These are phyloP conservation scores for Dicyrtoma fusca DNA, from an alignment of 2,888 invertebrate species.

Conservation along the genomic window DNA sequence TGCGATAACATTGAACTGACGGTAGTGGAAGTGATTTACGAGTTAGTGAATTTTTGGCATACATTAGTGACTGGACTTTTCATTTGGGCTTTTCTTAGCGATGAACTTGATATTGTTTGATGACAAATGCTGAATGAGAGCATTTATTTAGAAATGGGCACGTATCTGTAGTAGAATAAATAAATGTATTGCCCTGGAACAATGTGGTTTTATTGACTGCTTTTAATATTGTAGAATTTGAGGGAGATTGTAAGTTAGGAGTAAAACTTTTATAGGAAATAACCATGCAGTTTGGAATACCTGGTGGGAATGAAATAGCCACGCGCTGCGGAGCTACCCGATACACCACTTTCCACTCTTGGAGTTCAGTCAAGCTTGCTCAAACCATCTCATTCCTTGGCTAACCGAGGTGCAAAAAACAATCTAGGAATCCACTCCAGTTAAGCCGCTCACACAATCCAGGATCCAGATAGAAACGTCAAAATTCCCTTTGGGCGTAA, in stretches of 20 bases:
- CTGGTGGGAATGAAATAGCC: conserved; percentile 43
- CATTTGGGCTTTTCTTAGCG: no score
- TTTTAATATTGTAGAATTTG: no score
- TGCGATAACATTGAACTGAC: no score
- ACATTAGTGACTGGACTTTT: no score
- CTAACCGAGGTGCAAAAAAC: conserved; percentile 26
- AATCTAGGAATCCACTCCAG: conserved; percentile 10
- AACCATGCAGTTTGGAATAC: not conserved
- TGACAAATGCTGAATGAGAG: not conserved
- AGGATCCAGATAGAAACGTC: conserved; percentile 3
- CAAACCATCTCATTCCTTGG: not conserved
- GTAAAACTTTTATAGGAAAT: not conserved
- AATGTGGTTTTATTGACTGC: no score
- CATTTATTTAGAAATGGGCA: not conserved
- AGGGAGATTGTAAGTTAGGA: no score
- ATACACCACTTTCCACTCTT: conserved; percentile 16
- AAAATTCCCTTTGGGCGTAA: conserved; percentile 30
- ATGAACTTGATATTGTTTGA: no score
- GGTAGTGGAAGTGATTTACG: no score
- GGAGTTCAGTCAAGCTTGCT: not conserved
- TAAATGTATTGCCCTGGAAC: no score
- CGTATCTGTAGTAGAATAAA: not conserved
- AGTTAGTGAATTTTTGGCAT: no score
- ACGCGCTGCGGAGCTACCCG: conserved; percentile 51
- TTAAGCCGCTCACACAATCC: conserved; percentile 15